phyloP scores from a whole-genome alignment of 2,888 invertebrate genomes.

The Pomacea canaliculata region DNA sequence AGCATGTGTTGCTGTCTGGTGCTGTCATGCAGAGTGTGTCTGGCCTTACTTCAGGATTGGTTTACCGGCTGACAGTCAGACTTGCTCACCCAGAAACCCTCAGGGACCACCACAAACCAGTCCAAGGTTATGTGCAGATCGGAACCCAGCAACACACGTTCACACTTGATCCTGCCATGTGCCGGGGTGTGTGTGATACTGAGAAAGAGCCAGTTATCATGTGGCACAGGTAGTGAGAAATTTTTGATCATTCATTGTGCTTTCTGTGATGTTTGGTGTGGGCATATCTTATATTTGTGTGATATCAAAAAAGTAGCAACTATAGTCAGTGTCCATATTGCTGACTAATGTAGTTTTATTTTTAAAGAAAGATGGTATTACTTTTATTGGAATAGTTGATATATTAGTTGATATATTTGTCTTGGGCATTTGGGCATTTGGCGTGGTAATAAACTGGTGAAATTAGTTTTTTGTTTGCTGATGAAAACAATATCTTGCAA shows the following conservation, averaged over 20 bases:
- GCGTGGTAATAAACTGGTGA: too few species aligned
- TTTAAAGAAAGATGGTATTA: neutral
- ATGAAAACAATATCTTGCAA: too few species aligned
- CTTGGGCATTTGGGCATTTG: too few species aligned
- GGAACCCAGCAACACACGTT: conserved; percentile 27
- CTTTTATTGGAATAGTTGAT: neutral
- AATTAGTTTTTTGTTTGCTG: too few species aligned
- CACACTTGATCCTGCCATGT: conserved; percentile 28
- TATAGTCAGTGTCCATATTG: neutral
- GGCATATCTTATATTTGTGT: neutral
- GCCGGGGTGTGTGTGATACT: conserved; percentile 26
- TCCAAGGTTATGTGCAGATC: conserved; percentile 31
- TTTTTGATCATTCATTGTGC: neutral
- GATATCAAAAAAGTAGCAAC: too few species aligned
- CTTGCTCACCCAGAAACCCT: conserved; percentile 26
- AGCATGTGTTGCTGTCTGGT: conserved; percentile 15
- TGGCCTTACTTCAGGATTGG: neutral
- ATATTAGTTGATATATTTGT: too few species aligned
- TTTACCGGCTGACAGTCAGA: conserved; percentile 20
- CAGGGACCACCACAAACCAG: conserved; percentile 5
- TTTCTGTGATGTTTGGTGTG: neutral
- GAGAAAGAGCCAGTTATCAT: conserved; percentile 24
- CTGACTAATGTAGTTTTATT: neutral
- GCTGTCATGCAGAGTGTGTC: conserved; percentile 9
- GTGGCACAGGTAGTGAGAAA: conserved; percentile 19